A percentile compares a stretch with the other conserved stretches of the same genome.
Conservation (phyloP, 92 coral and sea anemone species). For the Micromussa lordhowensis region DNA sequence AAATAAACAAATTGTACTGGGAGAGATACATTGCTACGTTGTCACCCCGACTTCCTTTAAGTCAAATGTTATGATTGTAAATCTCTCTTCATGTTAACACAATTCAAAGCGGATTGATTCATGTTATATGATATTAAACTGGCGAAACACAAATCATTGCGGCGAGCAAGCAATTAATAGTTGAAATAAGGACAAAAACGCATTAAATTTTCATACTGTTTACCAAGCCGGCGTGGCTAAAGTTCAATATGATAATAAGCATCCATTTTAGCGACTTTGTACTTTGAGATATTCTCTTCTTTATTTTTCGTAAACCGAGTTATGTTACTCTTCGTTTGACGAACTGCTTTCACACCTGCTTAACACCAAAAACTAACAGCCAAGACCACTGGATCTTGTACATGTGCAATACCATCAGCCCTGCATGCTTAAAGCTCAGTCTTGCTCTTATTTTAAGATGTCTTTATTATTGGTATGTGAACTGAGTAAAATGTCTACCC, state of each 20-base stretch:
- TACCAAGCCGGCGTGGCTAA: neutral
- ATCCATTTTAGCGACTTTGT: neutral
- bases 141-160: neutral
- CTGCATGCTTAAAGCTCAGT: neutral
- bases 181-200: neutral
- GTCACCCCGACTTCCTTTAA: neutral
- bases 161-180: conserved; percentile 3
- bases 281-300: neutral
- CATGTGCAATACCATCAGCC: neutral
- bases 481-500: neutral
- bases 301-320: neutral
- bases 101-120: neutral
- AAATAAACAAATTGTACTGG: neutral
- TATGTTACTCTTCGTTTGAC: too few relatives aligned
- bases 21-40: neutral
- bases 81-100: neutral
- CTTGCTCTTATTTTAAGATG: neutral
- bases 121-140: neutral
- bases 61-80: neutral
- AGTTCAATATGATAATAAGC: neutral
- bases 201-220: conserved; percentile 14
- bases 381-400: neutral
- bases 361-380: neutral
- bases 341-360: neutral
- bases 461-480: neutral